Conservation (phyloP, 2,888 invertebrate species). For the Dusona sp. region DNA sequence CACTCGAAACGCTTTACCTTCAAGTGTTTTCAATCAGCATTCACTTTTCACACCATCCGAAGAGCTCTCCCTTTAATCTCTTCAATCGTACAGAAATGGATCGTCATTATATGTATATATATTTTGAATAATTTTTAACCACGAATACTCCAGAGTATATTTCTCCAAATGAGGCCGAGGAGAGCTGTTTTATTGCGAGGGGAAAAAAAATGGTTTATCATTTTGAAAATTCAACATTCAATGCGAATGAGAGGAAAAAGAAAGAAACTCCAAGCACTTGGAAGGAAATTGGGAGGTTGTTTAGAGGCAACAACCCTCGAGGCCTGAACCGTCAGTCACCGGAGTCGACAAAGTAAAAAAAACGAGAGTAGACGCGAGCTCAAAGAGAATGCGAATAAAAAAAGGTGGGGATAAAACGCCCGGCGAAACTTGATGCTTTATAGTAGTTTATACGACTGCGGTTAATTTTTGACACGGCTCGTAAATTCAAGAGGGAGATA, state of each 20-base stretch:
- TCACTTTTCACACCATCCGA: constrained; percentile 44
- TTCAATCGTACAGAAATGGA: constrained; percentile 33
- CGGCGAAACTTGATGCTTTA: constrained; percentile 52
- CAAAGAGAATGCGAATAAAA: neutral
- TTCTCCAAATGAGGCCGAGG: neutral
- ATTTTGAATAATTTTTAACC: neutral
- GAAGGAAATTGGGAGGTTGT: constrained; percentile 17
- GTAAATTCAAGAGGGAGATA: constrained; percentile 63
- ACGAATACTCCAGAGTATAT: neutral
- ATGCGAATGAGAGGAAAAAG: neutral
- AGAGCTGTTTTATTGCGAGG: neutral
- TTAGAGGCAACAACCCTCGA: constrained; percentile 17
- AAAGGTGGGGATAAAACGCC: neutral
- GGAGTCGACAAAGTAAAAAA: neutral
- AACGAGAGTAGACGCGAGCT: neutral
- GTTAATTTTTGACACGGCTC: constrained; percentile 70
- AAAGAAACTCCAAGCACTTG: neutral
- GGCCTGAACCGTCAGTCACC: constrained; percentile 4
- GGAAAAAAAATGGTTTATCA: neutral
- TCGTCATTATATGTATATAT: neutral
- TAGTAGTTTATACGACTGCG: constrained; percentile 56
- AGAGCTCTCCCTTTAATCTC: constrained; percentile 17
- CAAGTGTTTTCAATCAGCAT: constrained; percentile 49
- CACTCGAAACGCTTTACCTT: constrained; percentile 12
- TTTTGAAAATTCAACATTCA: neutral